These are phyloP conservation scores for Motacilla tschutschensis DNA, from an alignment of 2,113 vertebrate genomes.

Conservation along the genomic window DNA sequence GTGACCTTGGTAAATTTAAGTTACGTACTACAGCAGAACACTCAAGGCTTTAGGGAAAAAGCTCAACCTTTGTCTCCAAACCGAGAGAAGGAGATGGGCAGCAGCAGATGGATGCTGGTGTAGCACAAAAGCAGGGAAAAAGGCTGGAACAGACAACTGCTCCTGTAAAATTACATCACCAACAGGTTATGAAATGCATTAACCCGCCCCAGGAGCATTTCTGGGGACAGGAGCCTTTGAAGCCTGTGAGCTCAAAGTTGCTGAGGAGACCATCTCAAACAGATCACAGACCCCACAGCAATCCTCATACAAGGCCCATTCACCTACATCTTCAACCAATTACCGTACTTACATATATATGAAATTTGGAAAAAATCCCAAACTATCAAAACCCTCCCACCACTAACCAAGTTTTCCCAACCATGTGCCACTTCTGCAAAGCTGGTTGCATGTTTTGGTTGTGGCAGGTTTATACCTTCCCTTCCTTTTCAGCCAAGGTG, in stretches of 20 bases:
- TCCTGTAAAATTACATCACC: background rate
- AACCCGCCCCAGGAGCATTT: background rate
- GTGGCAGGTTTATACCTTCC: background rate
- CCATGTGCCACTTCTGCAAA: background rate
- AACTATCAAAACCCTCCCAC: background rate
- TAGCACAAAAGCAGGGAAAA: background rate
- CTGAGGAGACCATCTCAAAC: background rate
- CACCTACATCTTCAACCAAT: background rate
- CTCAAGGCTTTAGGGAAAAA: constrained; percentile 6
- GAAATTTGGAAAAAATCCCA: background rate
- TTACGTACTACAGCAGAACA: constrained; percentile 29
- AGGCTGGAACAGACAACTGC: background rate
- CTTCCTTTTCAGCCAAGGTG: background rate
- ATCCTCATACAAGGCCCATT: background rate
- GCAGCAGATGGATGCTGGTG: background rate
- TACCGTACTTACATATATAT: fast-evolving
- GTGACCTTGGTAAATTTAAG: constrained; percentile 64
- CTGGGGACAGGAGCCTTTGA: background rate
- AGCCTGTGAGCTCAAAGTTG: background rate
- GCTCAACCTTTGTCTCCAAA: constrained; percentile 18
- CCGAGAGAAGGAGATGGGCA: background rate
- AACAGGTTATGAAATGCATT: background rate
- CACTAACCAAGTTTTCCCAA: background rate
- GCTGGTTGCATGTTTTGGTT: fast-evolving
- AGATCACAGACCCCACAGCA: background rate